A percentile compares a stretch with the other conserved stretches of the same genome.
Evolutionary conservation across 2,888 invertebrate species (phyloP).

Genomic region (Eupithecia dodoneata): DNA sequence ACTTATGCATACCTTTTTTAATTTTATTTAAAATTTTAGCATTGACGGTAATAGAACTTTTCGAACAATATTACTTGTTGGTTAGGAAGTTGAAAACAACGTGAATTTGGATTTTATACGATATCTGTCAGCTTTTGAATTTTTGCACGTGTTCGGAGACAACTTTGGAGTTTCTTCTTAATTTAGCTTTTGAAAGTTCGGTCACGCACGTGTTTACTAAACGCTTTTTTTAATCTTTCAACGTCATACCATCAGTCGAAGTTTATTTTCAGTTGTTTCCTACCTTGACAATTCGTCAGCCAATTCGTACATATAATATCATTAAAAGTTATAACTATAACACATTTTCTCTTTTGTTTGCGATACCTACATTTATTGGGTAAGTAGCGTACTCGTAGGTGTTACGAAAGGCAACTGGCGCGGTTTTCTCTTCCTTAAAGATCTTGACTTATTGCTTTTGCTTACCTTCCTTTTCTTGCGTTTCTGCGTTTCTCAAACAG

Average conservation of each 20-base stretch:
- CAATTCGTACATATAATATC: not conserved
- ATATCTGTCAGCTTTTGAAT: not conserved
- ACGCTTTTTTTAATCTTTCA: not conserved
- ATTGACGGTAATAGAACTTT: not conserved
- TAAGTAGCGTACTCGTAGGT: slow-evolving; percentile 42
- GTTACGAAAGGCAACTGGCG: slow-evolving; percentile 64
- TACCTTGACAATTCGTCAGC: not conserved
- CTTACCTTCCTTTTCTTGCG: slow-evolving; percentile 37
- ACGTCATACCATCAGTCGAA: not conserved
- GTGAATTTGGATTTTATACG: not conserved
- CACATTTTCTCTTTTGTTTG: slow-evolving; percentile 17
- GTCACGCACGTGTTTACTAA: not conserved
- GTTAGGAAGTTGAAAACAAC: not conserved
- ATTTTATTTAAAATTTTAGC: not conserved
- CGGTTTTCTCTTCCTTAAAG: slow-evolving; percentile 49
- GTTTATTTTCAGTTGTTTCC: not conserved
- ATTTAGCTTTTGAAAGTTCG: not conserved
- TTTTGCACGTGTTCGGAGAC: not conserved
- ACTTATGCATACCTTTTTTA: not conserved
- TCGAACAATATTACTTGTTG: not conserved
- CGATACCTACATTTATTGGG: slow-evolving; percentile 23
- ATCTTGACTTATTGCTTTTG: slow-evolving; percentile 41
- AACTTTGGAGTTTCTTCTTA: not conserved
- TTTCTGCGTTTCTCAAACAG: slow-evolving; percentile 29
- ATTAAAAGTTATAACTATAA: not conserved